These are phyloP conservation scores for Eurosta solidaginis DNA, from an alignment of 1,140 invertebrate genomes.

Conservation along the genomic window DNA sequence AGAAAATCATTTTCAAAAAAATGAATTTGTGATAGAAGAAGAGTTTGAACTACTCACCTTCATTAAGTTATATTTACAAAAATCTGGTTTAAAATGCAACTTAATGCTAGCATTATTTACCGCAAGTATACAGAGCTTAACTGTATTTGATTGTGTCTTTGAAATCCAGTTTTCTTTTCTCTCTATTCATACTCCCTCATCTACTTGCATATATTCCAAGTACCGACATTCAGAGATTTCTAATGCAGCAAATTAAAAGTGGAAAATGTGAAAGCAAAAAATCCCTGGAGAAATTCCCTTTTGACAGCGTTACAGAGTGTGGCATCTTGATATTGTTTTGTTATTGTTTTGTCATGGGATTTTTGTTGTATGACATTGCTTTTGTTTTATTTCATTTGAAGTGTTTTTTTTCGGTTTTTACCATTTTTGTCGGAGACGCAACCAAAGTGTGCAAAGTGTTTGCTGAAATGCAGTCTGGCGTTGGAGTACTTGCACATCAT, in stretches of 20 bases:
- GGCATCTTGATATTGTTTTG: not conserved
- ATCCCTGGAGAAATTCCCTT: not conserved
- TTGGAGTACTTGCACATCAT: not conserved
- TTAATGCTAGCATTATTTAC: too few relatives aligned
- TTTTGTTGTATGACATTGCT: not conserved
- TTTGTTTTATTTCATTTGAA: not conserved
- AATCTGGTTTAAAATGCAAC: too few relatives aligned
- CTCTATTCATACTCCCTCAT: not conserved
- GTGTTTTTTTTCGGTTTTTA: not conserved
- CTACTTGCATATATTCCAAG: not conserved
- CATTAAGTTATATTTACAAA: too few relatives aligned
- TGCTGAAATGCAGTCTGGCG: not conserved
- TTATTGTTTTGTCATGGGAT: not conserved
- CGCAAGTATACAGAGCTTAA: too few relatives aligned
- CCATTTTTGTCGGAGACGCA: not conserved
- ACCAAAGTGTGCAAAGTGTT: not conserved
- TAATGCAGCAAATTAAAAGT: not conserved
- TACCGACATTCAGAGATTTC: not conserved
- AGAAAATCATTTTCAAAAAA: too few relatives aligned
- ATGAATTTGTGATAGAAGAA: too few relatives aligned
- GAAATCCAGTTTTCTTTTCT: not conserved
- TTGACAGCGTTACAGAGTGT: not conserved
- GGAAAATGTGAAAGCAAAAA: not conserved
- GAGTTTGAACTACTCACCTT: too few relatives aligned
- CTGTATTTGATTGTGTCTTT: too few relatives aligned